Evolutionary conservation across 2,888 invertebrate genomes (phyloP).

Genomic region (Dynastes tityus): DNA sequence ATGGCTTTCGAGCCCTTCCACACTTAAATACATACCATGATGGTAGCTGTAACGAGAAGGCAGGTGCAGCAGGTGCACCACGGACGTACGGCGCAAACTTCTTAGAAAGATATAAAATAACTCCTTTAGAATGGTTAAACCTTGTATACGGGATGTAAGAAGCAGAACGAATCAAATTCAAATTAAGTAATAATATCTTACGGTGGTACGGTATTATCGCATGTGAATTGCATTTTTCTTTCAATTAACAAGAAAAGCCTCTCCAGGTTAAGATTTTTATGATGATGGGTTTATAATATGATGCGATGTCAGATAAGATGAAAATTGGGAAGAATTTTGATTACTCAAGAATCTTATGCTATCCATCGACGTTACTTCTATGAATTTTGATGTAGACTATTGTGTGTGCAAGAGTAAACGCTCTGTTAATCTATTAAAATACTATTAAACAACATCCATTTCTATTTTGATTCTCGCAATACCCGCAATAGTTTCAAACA

Average conservation of each 20-base stretch:
- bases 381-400: too few relatives aligned
- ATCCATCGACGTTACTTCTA: too few relatives aligned
- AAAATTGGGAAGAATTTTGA: too few relatives aligned
- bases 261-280: too few relatives aligned
- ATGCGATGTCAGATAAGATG: too few relatives aligned
- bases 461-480: too few relatives aligned
- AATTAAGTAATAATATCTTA: slow-evolving; percentile 24
- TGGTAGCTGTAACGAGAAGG: not conserved
- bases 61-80: slow-evolving; percentile 32
- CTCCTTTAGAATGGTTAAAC: slow-evolving; percentile 1
- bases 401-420: too few relatives aligned
- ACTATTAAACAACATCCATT: too few relatives aligned
- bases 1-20: not conserved
- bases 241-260: not conserved
- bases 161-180: slow-evolving; percentile 17
- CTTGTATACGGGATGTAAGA: not conserved
- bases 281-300: too few relatives aligned
- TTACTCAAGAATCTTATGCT: too few relatives aligned
- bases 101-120: slow-evolving; percentile 25
- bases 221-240: not conserved
- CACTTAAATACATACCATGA: not conserved
- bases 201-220: not conserved
- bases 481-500: too few relatives aligned
- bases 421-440: too few relatives aligned
- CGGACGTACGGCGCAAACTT: slow-evolving; percentile 15